These are phyloP conservation scores for Tetanocera ferruginea DNA, from an alignment of 2,888 invertebrate species.

Conservation along the genomic window DNA sequence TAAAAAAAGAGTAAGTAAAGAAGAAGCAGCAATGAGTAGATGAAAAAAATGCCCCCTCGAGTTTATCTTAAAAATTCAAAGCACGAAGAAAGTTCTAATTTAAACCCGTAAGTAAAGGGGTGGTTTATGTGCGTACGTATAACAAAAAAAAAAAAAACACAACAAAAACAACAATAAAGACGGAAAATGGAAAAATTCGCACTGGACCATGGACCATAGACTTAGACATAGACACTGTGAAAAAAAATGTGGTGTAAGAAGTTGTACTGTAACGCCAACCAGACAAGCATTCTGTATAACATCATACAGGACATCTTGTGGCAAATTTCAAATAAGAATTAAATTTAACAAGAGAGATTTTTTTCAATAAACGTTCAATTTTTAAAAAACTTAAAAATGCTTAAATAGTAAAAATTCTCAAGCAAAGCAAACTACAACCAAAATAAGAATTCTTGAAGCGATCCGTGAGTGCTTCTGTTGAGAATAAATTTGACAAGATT, in stretches of 20 bases:
- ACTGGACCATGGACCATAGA: slow-evolving; percentile 29
- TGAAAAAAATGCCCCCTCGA: slow-evolving; percentile 60
- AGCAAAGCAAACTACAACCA: too few species aligned
- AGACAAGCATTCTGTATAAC: background rate
- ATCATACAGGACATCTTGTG: too few species aligned
- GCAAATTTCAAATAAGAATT: too few species aligned
- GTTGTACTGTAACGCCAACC: background rate
- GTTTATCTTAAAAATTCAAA: slow-evolving; percentile 69
- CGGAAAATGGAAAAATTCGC: slow-evolving; percentile 29
- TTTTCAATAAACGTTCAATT: background rate
- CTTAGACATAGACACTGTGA: background rate
- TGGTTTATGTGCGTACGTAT: slow-evolving; percentile 24
- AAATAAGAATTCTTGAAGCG: too few species aligned
- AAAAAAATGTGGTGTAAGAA: background rate
- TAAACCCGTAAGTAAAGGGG: slow-evolving; percentile 58
- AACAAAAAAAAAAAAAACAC: background rate
- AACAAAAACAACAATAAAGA: slow-evolving; percentile 2
- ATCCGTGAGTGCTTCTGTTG: too few species aligned
- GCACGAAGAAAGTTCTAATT: slow-evolving; percentile 70
- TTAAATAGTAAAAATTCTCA: too few species aligned
- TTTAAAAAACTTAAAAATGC: too few species aligned
- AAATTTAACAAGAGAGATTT: background rate
- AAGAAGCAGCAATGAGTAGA: slow-evolving; percentile 43
- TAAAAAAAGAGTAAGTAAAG: slow-evolving; percentile 31
- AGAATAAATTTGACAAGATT: too few species aligned